Evolutionary conservation across 2,113 vertebrate genomes (phyloP).

Genomic region (Sebastes schlegelii): DNA sequence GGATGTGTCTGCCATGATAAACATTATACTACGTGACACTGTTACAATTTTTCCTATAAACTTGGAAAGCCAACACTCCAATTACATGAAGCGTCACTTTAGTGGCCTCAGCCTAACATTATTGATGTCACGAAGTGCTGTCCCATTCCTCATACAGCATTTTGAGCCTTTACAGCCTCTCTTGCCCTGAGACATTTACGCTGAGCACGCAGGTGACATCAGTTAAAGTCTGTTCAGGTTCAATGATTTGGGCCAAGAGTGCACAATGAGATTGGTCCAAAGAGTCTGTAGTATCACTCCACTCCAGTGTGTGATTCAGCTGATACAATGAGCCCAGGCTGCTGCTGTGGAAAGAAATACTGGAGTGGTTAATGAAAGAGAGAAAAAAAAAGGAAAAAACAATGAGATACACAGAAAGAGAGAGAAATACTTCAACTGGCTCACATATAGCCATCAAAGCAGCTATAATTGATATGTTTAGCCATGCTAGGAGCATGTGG

Average conservation of each 20-base stretch:
- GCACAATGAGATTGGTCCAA: not conserved
- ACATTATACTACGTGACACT: too few species aligned
- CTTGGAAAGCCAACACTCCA: not conserved
- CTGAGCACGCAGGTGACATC: slow-evolving; percentile 27
- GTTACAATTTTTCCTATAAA: not conserved
- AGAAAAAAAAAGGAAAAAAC: not conserved
- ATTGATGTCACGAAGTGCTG: slow-evolving; percentile 16
- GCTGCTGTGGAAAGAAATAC: not conserved
- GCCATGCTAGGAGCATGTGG: not conserved
- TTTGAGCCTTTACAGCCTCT: not conserved
- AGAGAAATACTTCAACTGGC: not conserved
- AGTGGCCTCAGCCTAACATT: not conserved
- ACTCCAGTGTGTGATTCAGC: not conserved
- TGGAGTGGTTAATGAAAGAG: not conserved
- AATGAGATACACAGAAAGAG: not conserved
- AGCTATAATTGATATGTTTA: not conserved
- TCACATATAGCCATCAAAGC: not conserved
- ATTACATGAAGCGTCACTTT: slow-evolving; percentile 12
- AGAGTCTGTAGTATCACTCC: not conserved
- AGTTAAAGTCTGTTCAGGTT: slow-evolving; percentile 31
- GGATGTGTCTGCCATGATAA: not conserved
- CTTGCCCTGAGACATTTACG: not conserved
- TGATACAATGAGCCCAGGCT: not conserved
- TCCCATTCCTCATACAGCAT: slow-evolving; percentile 1
- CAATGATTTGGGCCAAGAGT: not conserved